Percentiles rank a stretch among this genome's conserved stretches.
Conservation (phyloP, 2,888 invertebrate species). For the Brenthis ino region DNA sequence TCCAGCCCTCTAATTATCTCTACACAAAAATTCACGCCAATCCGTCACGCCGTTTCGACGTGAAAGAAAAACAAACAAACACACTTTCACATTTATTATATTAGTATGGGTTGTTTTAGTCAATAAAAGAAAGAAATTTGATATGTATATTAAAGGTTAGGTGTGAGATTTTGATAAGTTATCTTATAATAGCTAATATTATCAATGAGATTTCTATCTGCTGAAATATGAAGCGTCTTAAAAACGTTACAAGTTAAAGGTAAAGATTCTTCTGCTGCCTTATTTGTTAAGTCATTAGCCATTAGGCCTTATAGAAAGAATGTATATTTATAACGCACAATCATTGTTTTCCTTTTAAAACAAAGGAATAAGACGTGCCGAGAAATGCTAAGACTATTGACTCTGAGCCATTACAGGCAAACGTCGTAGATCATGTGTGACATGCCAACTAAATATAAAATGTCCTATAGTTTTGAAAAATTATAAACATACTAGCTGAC, state of each 20-base stretch:
- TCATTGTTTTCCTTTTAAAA: conserved; percentile 43
- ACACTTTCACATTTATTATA: too few relatives aligned
- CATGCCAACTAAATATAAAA: conserved; percentile 13
- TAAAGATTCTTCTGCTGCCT: conserved; percentile 1
- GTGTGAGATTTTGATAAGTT: too few relatives aligned
- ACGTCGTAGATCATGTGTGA: conserved; percentile 10
- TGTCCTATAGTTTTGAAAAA: conserved; percentile 3
- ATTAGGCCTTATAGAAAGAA: conserved; percentile 26
- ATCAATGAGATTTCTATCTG: too few relatives aligned
- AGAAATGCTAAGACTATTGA: conserved; percentile 32
- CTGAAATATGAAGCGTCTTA: too few relatives aligned
- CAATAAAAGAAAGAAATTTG: too few relatives aligned
- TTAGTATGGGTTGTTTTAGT: too few relatives aligned
- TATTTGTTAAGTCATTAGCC: background rate
- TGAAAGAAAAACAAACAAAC: too few relatives aligned
- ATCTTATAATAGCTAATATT: too few relatives aligned
- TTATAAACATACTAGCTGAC: conserved; percentile 14
- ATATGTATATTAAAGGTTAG: too few relatives aligned
- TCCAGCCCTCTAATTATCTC: too few relatives aligned
- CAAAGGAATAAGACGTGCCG: conserved; percentile 38
- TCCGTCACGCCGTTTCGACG: too few relatives aligned
- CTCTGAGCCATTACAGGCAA: conserved; percentile 9
- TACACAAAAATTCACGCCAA: too few relatives aligned
- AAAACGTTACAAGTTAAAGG: background rate
- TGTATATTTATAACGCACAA: conserved; percentile 35